These are phyloP conservation scores for Drosophila pseudoobscura DNA, from an alignment of 1,140 invertebrate genomes.

Conservation along the genomic window DNA sequence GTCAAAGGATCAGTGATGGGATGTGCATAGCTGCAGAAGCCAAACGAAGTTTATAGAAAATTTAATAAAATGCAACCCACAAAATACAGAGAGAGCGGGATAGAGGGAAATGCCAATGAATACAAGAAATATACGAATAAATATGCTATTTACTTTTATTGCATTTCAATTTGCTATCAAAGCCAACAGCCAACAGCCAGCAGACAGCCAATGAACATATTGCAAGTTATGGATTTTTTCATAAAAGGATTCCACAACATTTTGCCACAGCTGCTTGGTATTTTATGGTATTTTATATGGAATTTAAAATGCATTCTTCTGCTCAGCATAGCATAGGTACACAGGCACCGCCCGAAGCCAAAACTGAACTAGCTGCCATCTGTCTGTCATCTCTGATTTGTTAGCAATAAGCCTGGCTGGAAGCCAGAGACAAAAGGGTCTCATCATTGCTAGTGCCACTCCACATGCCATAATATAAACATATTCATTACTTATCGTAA, in stretches of 20 bases:
- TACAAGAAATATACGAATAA: constrained; percentile 38
- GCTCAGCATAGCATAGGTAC: not conserved
- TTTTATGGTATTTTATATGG: constrained; percentile 59
- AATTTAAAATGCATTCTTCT: constrained; percentile 50
- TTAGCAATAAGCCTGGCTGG: no score
- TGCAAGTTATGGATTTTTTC: constrained; percentile 10
- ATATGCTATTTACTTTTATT: constrained; percentile 57
- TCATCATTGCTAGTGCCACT: no score
- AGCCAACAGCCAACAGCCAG: constrained; percentile 4
- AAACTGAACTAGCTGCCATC: no score
- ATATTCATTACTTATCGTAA: no score
- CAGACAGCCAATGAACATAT: constrained; percentile 17
- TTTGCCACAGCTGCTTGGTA: constrained; percentile 12
- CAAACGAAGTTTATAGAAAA: constrained; percentile 50
- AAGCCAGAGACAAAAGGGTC: no score
- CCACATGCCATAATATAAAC: no score
- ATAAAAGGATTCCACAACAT: constrained; percentile 23
- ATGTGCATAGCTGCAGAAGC: not conserved
- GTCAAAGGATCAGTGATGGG: constrained; percentile 1
- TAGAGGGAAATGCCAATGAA: constrained; percentile 23
- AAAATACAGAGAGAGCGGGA: constrained; percentile 1
- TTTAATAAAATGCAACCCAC: constrained; percentile 51
- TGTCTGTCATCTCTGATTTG: no score
- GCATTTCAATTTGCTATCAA: constrained; percentile 64
- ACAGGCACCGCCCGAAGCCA: not conserved